Base-by-base conservation (phyloP, 2,113 vertebrate species). In the Strix uralensis region DNA sequence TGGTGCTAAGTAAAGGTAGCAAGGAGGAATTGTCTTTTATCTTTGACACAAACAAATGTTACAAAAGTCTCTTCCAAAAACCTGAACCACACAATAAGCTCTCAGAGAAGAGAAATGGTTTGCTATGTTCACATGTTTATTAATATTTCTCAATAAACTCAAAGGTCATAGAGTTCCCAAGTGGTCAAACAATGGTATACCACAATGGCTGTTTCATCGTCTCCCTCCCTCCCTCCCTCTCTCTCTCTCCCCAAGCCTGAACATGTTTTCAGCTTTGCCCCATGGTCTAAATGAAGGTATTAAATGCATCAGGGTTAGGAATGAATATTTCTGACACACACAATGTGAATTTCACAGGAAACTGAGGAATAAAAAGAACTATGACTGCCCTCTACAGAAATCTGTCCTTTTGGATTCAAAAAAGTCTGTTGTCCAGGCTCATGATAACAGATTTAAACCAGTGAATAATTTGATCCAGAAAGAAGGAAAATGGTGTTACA, bases 121-220 rank as follows among this genome's bases (percentile, higher is more conserved):
- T 4, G 0, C 54, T 82, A 23, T 77, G 78, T 86, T 94, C 73
- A 58, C 49, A 11, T 80, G 34, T 82, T 93, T 95, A 92, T 94
- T 91, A 83, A 51, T 91, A 91, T 93, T 97, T 93, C 70, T 82
- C 54, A 38, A 36, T 85, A 80, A 91, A 82, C 54, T 75, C 34
- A 88, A 65, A 95, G 93, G 90, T 90, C 84, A 32, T 85, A 22
- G 44, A 85, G 94, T 96, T 96, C 96, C 96, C 90, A 95, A 79
- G 58, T 74, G 38, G 34, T 54, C 58, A 66, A 77, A 96, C 92
- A 96, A 96, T 88, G 57, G 57, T 79, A 26, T 46, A 46, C 70
- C 40, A 73, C 81, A 82, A 46, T 62, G 10, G 6, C 71, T 67
- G 40, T 85, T 96, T 95, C 90, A 85, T 93, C 81, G 19, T 51